These are phyloP conservation scores for Aphrocallistes beatrix DNA, from an alignment of 37 sponge, comb jelly and placozoan genomes.

Conservation along the genomic window DNA sequence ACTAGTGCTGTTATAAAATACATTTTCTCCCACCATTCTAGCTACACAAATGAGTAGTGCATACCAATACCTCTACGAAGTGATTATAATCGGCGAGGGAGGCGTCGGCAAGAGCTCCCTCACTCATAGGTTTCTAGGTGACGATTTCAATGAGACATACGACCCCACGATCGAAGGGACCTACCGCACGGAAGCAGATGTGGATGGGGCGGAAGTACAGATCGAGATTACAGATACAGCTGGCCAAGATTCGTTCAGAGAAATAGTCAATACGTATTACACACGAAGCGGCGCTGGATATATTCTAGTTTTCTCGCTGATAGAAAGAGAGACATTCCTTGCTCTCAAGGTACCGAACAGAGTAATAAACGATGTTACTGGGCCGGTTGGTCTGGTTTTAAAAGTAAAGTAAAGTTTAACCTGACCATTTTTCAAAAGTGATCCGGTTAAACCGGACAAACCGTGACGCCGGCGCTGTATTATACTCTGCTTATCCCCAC, in stretches of 20 bases:
- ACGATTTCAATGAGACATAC: not conserved
- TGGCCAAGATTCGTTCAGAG: not conserved
- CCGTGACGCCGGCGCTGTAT: no score
- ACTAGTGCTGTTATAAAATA: no score
- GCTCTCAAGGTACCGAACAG: not conserved
- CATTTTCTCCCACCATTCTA: no score
- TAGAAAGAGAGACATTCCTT: not conserved
- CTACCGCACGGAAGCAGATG: not conserved
- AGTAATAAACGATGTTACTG: not conserved
- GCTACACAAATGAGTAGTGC: not conserved
- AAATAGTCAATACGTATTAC: not conserved
- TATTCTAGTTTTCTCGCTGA: not conserved
- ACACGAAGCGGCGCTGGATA: not conserved
- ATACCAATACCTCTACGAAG: not conserved
- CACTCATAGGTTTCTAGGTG: not conserved
- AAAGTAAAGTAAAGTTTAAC: not conserved
- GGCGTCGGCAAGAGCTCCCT: conserved; percentile 2
- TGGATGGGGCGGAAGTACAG: not conserved
- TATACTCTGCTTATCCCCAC: no score
- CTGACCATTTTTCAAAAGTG: no score
- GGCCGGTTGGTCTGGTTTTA: not conserved
- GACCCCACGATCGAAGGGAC: conserved; percentile 1
- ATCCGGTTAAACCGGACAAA: no score
- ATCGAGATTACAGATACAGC: not conserved
- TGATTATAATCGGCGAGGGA: not conserved